Evolutionary conservation across 1,140 invertebrate genomes (phyloP).

Genomic region (Polyergus mexicanus): DNA sequence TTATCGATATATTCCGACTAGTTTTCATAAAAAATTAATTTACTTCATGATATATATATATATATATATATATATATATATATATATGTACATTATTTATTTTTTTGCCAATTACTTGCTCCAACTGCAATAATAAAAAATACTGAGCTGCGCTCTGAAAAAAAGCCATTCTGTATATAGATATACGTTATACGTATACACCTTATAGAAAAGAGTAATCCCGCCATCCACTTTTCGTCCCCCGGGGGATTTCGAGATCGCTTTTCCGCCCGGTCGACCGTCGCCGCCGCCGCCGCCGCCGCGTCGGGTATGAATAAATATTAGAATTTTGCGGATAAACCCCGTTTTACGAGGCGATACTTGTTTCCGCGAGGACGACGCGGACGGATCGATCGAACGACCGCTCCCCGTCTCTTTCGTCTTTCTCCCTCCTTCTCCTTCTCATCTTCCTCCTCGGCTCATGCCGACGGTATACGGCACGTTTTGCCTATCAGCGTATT

Average conservation of each 20-base stretch:
- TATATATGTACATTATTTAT: too few relatives aligned
- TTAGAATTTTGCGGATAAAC: slow-evolving; percentile 86
- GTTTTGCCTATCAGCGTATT: slow-evolving; percentile 63
- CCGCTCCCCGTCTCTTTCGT: slow-evolving; percentile 21
- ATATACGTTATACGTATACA: slow-evolving; percentile 13
- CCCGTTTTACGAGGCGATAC: slow-evolving; percentile 85
- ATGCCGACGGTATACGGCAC: slow-evolving; percentile 32
- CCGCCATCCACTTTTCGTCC: slow-evolving; percentile 82
- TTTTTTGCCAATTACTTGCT: slow-evolving; percentile 15
- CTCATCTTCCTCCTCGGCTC: slow-evolving; percentile 26
- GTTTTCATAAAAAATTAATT: not conserved
- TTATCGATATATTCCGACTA: too few relatives aligned
- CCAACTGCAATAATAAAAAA: slow-evolving; percentile 12
- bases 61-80: too few relatives aligned
- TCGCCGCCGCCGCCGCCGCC: slow-evolving; percentile 58
- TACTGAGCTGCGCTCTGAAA: not conserved
- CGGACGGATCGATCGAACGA: slow-evolving; percentile 80
- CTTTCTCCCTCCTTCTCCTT: slow-evolving; percentile 1
- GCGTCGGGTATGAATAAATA: slow-evolving; percentile 85
- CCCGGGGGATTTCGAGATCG: slow-evolving; percentile 81
- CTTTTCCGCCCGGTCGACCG: slow-evolving; percentile 83
- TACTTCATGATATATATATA: not conserved
- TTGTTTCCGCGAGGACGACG: slow-evolving; percentile 80
- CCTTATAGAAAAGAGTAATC: slow-evolving; percentile 84
- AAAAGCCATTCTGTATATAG: slow-evolving; percentile 11